A percentile compares a stretch with the other conserved stretches of the same genome.
These are phyloP conservation scores for Mesocentrotus franciscanus DNA, from an alignment of 53 echinoderm and acorn worm genomes.

Conservation along the genomic window DNA sequence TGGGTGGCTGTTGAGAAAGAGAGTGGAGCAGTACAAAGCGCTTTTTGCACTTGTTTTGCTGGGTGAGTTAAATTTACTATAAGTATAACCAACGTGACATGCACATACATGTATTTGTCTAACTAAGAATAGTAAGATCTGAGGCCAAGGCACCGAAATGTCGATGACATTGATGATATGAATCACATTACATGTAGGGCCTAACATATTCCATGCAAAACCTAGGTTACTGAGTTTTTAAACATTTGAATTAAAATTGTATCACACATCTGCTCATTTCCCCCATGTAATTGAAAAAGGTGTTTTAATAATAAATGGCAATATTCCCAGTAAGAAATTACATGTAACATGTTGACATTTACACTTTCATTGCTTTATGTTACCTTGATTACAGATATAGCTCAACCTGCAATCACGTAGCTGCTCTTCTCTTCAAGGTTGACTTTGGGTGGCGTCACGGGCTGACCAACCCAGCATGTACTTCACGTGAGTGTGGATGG, in stretches of 20 bases:
- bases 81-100: too few species aligned
- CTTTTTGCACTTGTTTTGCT: conserved; percentile 72
- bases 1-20: conserved; percentile 48
- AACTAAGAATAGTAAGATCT: too few species aligned
- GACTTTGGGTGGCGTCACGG: conserved; percentile 63
- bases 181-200: too few species aligned
- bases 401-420: conserved; percentile 65
- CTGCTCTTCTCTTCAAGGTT: conserved; percentile 61
- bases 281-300: neutral
- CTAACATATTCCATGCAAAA: too few species aligned
- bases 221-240: too few species aligned
- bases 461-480: conserved; percentile 67
- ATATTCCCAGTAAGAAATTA: neutral
- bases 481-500: conserved; percentile 43
- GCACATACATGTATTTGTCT: too few species aligned
- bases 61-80: too few species aligned
- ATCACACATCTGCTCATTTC: neutral
- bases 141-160: too few species aligned
- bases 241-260: too few species aligned
- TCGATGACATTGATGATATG: too few species aligned
- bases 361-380: neutral
- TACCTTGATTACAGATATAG: conserved; percentile 52
- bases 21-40: conserved; percentile 47
- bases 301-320: neutral
- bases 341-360: neutral